Percentiles rank a stretch among this genome's conserved stretches.
These are phyloP conservation scores for Drosophila nigromelanica DNA, from an alignment of 1,140 invertebrate species.

Conservation along the genomic window DNA sequence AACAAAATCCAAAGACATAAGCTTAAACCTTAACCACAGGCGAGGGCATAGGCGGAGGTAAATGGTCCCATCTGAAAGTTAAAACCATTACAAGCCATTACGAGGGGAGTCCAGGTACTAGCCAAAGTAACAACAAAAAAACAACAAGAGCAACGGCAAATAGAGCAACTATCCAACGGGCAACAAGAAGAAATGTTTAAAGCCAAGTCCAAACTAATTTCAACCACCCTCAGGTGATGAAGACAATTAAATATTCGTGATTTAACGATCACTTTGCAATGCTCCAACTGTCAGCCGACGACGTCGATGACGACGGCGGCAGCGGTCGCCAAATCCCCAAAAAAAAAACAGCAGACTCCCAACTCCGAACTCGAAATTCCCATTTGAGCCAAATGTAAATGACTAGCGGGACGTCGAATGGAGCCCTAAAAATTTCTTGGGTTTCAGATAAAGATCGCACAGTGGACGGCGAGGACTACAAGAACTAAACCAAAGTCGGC, in stretches of 20 bases:
- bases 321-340: conserved; percentile 31
- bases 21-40: conserved; percentile 19
- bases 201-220: conserved; percentile 81
- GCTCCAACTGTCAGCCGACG: conserved; percentile 73
- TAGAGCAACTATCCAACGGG: conserved; percentile 31
- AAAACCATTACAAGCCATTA: conserved; percentile 69
- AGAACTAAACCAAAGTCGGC: conserved; percentile 73
- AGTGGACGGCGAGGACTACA: conserved; percentile 61
- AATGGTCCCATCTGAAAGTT: conserved; percentile 66
- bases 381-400: conserved; percentile 72
- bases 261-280: conserved; percentile 84
- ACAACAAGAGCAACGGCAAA: conserved; percentile 26
- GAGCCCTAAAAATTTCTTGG: conserved; percentile 75
- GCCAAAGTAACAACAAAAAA: conserved; percentile 18
- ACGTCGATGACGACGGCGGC: conserved; percentile 19
- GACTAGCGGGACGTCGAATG: conserved; percentile 65
- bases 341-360: conserved; percentile 12
- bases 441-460: conserved; percentile 75
- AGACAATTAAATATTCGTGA: conserved; percentile 84
- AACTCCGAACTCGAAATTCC: conserved; percentile 50
- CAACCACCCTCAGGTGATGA: conserved; percentile 83
- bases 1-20: conserved; percentile 27
- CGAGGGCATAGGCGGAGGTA: conserved; percentile 36
- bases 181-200: conserved; percentile 70
- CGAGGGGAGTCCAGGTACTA: conserved; percentile 35